A percentile compares a stretch with the other conserved stretches of the same genome.
Evolutionary conservation across 2,888 invertebrate species (phyloP).

Genomic region (Sinelater perroti): DNA sequence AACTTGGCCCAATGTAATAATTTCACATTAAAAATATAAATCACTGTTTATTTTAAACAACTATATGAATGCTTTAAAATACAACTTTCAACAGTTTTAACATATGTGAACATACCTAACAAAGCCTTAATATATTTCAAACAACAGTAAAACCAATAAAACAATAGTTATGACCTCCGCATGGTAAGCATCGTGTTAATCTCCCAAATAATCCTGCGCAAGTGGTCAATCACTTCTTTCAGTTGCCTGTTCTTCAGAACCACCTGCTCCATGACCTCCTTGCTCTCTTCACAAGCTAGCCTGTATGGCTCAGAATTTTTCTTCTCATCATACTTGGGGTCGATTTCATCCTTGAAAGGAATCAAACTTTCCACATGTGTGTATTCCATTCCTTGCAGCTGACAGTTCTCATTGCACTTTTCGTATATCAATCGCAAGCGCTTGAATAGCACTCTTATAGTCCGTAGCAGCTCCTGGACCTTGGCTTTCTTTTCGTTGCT

Average conservation of each 20-base stretch:
- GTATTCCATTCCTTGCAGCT: conserved; percentile 88
- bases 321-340: conserved; percentile 85
- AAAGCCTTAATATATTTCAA: no score
- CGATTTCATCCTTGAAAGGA: conserved; percentile 87
- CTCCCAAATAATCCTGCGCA: conserved; percentile 94
- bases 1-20: no score
- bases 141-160: no score
- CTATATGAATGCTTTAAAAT: no score
- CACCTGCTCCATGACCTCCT: conserved; percentile 89
- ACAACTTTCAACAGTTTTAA: no score
- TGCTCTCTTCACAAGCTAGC: conserved; percentile 82
- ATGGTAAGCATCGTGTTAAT: conserved; percentile 97
- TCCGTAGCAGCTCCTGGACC: conserved; percentile 85
- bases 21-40: no score
- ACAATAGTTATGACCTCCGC: conserved; percentile 73
- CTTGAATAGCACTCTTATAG: conserved; percentile 83
- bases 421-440: conserved; percentile 88
- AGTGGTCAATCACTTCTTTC: conserved; percentile 93
- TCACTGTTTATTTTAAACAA: no score
- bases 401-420: conserved; percentile 91
- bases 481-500: conserved; percentile 88
- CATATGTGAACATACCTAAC: no score
- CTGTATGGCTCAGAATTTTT: conserved; percentile 87
- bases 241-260: conserved; percentile 89
- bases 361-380: conserved; percentile 92